phyloP scores from a whole-genome alignment of 1,140 invertebrate genomes.

The Bombus terrestris region DNA sequence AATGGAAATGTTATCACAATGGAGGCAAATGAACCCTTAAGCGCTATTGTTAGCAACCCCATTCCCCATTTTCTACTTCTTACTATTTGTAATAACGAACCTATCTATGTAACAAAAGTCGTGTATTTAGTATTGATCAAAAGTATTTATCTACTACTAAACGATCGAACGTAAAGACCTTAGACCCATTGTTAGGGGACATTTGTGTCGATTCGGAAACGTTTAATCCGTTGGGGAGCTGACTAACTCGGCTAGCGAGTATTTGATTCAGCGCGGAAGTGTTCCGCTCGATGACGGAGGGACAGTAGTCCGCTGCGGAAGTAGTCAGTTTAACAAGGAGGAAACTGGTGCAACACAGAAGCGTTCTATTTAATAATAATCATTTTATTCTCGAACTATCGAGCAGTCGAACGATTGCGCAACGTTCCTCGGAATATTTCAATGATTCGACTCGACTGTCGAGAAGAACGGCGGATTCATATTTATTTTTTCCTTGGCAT shows the following conservation, averaged over 20 bases:
- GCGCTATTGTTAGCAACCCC: not conserved
- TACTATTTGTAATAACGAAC: too few relatives aligned
- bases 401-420: not conserved
- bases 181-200: not conserved
- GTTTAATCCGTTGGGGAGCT: not conserved
- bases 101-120: too few relatives aligned
- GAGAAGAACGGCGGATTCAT: conserved; percentile 7
- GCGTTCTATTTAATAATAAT: conserved; percentile 10
- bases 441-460: not conserved
- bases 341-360: conserved; percentile 24
- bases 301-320: conserved; percentile 18
- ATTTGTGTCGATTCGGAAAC: not conserved
- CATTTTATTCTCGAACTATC: not conserved
- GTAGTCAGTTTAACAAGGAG: conserved; percentile 14
- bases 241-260: conserved; percentile 1
- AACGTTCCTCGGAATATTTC: not conserved
- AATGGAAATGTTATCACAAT: not conserved
- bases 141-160: too few relatives aligned
- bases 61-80: too few relatives aligned
- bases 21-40: not conserved
- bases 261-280: conserved; percentile 43
- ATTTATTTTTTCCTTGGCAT: conserved; percentile 12
- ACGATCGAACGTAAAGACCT: not conserved
- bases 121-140: not conserved
- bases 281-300: conserved; percentile 32